Base-by-base conservation (phyloP, 2,888 invertebrate genomes). In the Scaeva pyrastri region DNA sequence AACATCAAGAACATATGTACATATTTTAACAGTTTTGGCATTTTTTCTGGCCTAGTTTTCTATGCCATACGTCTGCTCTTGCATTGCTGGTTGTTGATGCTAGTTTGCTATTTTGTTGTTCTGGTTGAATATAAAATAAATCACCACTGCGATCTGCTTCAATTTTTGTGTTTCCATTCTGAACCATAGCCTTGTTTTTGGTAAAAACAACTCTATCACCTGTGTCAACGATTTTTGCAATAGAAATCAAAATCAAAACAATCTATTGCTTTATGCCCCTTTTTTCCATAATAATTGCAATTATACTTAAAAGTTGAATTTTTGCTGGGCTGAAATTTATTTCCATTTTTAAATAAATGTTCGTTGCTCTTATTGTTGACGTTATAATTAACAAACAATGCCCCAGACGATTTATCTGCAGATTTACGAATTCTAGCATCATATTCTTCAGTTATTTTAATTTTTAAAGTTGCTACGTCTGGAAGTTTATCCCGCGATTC, bases 401-500 rank as follows among this genome's bases (percentile, higher is more conserved):
- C 60, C 41, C 50, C 60, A 26, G 60, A 62, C 41, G 36, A 14
- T 8, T 36, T 48, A 11, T 77, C 52, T 2, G 26, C 39, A 2
- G 68, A 62, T 14, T 62, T 77, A 4, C 52, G 50, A 43, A 31
- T 39, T 60, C 68, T 48, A 48, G 76, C 48, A 16, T 88, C 84
- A n/a, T 23, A 76, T 16, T 88, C 86, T 77, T 88, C 88, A 14
- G 87, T 48, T 48, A 88, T 80, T 80, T 88, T 88, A 0, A 87
- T 85, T 56, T 87, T 83, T 11, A 88, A 26, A 12, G 84, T 52
- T 70, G 87, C 87, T 0, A 83, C 83, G 11, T 76, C 85, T 31
- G 88, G 88, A 36, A 88, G 60, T 2, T 82, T 81, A 75, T 92
- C 91, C 0, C 90, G 87, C 1, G 91, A 89, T 82, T 92, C 90